Conservation (phyloP, 2,113 vertebrate genomes). For the Oreocharis arfaki region DNA sequence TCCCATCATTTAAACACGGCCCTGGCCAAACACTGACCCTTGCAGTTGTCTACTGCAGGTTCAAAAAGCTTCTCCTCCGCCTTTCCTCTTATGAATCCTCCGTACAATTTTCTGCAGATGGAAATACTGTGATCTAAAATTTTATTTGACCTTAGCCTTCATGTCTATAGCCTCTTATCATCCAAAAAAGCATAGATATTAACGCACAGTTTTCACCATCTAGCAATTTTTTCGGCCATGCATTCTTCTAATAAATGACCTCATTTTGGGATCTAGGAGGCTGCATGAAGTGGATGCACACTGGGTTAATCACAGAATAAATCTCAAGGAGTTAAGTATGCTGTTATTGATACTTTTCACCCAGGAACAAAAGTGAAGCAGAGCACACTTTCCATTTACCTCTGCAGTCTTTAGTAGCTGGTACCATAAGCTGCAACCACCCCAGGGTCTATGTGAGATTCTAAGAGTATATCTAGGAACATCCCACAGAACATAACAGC, state of each 20-base stretch:
- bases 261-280: neutral
- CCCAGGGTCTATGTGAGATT: accelerated
- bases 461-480: accelerated
- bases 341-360: neutral
- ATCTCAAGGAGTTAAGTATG: neutral
- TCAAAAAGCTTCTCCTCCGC: accelerated
- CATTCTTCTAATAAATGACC: neutral
- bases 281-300: neutral
- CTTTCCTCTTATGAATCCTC: neutral
- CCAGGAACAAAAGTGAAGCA: neutral
- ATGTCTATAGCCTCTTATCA: neutral
- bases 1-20: accelerated
- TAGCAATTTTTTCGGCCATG: neutral
- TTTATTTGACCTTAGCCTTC: neutral
- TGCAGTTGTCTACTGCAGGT: neutral
- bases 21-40: neutral
- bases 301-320: neutral
- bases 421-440: neutral
- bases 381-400: neutral
- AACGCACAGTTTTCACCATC: accelerated
- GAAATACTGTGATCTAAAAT: neutral
- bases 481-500: neutral
- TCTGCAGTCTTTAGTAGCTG: neutral
- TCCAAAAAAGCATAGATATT: accelerated
- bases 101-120: neutral